Evolutionary conservation across 2,113 vertebrate species (phyloP).

Genomic region (Leuciscus idus): DNA sequence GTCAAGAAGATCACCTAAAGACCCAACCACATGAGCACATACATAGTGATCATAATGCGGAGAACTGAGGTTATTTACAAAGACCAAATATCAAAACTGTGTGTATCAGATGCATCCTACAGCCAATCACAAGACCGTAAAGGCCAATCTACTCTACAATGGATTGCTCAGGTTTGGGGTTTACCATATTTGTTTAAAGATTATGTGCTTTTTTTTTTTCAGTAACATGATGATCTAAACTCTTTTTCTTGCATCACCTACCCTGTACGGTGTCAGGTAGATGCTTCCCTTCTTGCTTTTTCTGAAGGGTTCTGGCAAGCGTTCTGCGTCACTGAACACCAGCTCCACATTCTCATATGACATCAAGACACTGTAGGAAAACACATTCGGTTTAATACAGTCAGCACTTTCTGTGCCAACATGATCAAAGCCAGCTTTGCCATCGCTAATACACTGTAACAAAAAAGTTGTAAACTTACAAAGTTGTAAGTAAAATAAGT

Average conservation of each 20-base stretch:
- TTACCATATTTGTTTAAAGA: neutral
- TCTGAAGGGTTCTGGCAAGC: constrained; percentile 88
- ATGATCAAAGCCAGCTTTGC: neutral
- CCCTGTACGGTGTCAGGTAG: constrained; percentile 94
- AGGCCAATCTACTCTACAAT: neutral
- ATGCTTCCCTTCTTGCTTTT: constrained; percentile 93
- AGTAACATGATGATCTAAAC: neutral
- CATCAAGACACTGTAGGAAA: constrained; percentile 79
- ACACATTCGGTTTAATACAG: constrained; percentile 7
- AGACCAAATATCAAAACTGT: no score
- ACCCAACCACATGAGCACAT: neutral
- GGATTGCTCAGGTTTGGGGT: neutral
- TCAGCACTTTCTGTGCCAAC: constrained; percentile 12
- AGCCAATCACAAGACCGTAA: neutral
- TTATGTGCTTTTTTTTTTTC: neutral
- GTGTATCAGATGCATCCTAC: neutral
- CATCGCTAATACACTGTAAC: neutral
- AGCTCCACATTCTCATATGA: constrained; percentile 92
- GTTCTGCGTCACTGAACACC: constrained; percentile 86
- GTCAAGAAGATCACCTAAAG: constrained; percentile 92
- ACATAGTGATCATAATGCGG: neutral
- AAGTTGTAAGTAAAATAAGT: no score
- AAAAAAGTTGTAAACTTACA: no score
- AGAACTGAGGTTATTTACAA: neutral
- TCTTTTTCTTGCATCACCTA: constrained; percentile 67